Conservation (phyloP, 1,140 invertebrate species). For the Alviniconcha marisindica region DNA sequence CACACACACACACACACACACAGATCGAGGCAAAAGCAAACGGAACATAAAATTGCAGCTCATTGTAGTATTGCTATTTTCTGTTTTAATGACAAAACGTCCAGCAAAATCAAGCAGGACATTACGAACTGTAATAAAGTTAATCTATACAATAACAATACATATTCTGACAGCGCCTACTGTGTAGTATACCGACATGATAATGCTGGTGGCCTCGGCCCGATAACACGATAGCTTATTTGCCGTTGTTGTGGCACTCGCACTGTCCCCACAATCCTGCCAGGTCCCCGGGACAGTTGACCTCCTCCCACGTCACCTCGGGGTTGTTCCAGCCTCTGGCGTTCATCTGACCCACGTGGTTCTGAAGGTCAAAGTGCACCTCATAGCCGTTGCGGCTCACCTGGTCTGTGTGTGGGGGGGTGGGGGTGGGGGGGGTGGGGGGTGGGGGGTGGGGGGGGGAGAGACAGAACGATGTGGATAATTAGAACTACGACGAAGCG, state of each 20-base stretch:
- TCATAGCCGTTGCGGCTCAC: constrained; percentile 56
- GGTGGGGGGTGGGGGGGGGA: not conserved
- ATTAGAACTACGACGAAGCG: too few relatives aligned
- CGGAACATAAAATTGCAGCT: too few relatives aligned
- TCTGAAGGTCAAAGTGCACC: constrained; percentile 63
- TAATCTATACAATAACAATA: too few relatives aligned
- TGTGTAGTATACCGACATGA: too few relatives aligned
- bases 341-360: constrained; percentile 48
- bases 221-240: not conserved
- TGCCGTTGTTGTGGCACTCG: constrained; percentile 28
- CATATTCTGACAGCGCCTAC: too few relatives aligned
- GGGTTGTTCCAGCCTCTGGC: constrained; percentile 59
- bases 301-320: constrained; percentile 61
- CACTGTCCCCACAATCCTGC: constrained; percentile 18
- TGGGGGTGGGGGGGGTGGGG: not conserved
- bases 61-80: too few relatives aligned
- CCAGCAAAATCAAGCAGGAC: too few relatives aligned
- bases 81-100: too few relatives aligned
- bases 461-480: not conserved
- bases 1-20: not conserved
- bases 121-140: too few relatives aligned
- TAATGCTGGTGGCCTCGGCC: too few relatives aligned
- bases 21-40: too few relatives aligned
- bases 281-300: constrained; percentile 46
- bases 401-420: constrained; percentile 15